These are phyloP conservation scores for Notospermus geniculatus DNA, from an alignment of 1,140 invertebrate species.

Conservation along the genomic window DNA sequence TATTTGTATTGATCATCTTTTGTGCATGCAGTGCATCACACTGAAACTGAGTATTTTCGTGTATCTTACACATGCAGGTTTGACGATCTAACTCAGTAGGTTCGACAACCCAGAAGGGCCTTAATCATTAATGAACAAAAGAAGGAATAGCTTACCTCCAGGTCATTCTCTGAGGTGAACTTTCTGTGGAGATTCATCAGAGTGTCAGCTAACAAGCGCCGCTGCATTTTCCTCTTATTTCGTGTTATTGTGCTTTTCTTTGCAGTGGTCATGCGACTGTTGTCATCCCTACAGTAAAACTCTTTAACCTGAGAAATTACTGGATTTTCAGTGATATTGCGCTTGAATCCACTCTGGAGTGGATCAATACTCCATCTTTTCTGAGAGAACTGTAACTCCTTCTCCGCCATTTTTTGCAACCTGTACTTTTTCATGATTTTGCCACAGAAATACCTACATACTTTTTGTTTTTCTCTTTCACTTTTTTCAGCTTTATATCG, in stretches of 20 bases:
- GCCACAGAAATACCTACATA: too few relatives aligned
- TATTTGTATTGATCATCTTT: too few relatives aligned
- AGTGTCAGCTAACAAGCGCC: conserved; percentile 12
- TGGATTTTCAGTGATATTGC: too few relatives aligned
- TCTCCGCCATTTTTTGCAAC: too few relatives aligned
- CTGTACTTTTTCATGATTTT: too few relatives aligned
- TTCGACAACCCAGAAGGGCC: too few relatives aligned
- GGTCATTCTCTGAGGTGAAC: conserved; percentile 14
- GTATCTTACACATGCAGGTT: conserved; percentile 21
- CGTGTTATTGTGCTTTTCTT: conserved; percentile 19
- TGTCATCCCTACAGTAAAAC: conserved; percentile 14
- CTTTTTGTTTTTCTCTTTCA: too few relatives aligned
- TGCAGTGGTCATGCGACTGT: conserved; percentile 15
- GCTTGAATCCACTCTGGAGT: too few relatives aligned
- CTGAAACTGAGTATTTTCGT: conserved; percentile 22
- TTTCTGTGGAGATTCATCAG: conserved; percentile 12
- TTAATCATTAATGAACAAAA: conserved; percentile 24
- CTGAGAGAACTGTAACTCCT: too few relatives aligned
- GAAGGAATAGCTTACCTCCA: conserved; percentile 17
- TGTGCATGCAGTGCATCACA: conserved; percentile 1
- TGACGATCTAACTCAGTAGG: conserved; percentile 23
- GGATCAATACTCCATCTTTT: too few relatives aligned
- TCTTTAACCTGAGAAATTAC: too few relatives aligned
- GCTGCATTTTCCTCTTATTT: conserved; percentile 22
- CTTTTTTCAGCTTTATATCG: too few relatives aligned